Conservation (phyloP, 2,888 invertebrate genomes). For the Platerodrilus igneus region DNA sequence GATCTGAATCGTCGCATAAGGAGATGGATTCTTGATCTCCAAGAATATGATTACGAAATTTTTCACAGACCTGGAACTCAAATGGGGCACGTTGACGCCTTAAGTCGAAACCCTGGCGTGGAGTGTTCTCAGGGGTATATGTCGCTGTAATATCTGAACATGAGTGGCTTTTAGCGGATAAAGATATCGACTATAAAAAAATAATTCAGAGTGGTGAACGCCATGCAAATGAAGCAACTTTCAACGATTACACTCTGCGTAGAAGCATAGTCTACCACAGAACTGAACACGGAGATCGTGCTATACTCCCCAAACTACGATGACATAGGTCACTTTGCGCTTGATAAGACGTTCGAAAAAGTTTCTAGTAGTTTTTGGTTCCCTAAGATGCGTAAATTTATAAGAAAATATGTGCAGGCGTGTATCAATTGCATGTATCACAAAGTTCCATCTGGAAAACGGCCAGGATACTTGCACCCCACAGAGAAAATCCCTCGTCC, state of each 20-base stretch:
- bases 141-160: constrained; percentile 10
- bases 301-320: constrained; percentile 32
- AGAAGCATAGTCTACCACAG: constrained; percentile 21
- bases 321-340: constrained; percentile 32
- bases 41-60: constrained; percentile 26
- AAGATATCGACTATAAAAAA: constrained; percentile 19
- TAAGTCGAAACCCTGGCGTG: constrained; percentile 29
- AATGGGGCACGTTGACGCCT: constrained; percentile 38
- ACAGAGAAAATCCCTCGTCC: constrained; percentile 6
- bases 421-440: constrained; percentile 11
- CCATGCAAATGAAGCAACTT: constrained; percentile 16
- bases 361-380: constrained; percentile 29
- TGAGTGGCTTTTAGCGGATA: constrained; percentile 22
- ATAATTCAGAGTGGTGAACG: constrained; percentile 17
- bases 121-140: not conserved
- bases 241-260: constrained; percentile 21
- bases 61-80: constrained; percentile 19
- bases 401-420: constrained; percentile 8
- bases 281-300: constrained; percentile 12
- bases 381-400: constrained; percentile 23
- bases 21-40: constrained; percentile 31
- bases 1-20: constrained; percentile 33
- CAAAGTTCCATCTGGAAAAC: constrained; percentile 10
- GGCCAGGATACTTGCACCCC: constrained; percentile 11
- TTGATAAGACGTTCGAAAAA: constrained; percentile 29